Evolutionary conservation across 2,888 invertebrate genomes (phyloP).

Genomic region (Idaea dimidiata): DNA sequence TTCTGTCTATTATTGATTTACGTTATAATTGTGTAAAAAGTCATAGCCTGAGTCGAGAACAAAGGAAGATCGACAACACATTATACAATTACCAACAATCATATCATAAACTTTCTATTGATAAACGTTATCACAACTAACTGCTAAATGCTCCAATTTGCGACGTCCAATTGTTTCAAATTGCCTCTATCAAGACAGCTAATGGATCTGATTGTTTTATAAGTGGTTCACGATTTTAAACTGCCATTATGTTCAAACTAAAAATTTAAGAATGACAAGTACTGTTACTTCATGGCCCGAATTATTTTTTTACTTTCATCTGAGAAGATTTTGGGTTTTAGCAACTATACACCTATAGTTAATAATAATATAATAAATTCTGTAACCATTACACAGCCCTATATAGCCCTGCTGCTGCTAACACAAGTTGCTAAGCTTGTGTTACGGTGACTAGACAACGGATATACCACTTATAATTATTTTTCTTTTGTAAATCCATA

Average conservation of each 20-base stretch:
- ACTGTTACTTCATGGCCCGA: constrained; percentile 16
- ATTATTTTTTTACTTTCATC: constrained; percentile 6
- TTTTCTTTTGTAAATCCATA: too few relatives aligned
- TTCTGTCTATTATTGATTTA: background rate
- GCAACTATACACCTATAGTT: background rate
- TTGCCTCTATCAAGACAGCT: constrained; percentile 40
- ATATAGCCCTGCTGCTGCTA: too few relatives aligned
- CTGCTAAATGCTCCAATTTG: constrained; percentile 34
- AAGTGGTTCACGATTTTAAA: constrained; percentile 37
- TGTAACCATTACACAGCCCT: too few relatives aligned
- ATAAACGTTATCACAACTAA: constrained; percentile 33
- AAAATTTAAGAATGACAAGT: constrained; percentile 12
- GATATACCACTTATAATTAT: too few relatives aligned
- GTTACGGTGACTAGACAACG: too few relatives aligned
- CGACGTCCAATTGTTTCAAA: constrained; percentile 41
- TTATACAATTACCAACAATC: constrained; percentile 1
- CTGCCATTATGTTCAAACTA: constrained; percentile 13
- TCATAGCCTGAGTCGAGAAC: background rate
- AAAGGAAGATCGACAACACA: background rate
- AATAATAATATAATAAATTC: too few relatives aligned
- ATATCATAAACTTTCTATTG: constrained; percentile 13
- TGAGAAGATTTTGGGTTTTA: background rate
- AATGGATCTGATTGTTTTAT: constrained; percentile 44
- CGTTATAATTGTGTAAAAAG: background rate
- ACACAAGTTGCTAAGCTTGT: too few relatives aligned